Evolutionary conservation across 2,797 vertebrate species (phyloP).

Genomic region (Schizopygopsis pylzovi): DNA sequence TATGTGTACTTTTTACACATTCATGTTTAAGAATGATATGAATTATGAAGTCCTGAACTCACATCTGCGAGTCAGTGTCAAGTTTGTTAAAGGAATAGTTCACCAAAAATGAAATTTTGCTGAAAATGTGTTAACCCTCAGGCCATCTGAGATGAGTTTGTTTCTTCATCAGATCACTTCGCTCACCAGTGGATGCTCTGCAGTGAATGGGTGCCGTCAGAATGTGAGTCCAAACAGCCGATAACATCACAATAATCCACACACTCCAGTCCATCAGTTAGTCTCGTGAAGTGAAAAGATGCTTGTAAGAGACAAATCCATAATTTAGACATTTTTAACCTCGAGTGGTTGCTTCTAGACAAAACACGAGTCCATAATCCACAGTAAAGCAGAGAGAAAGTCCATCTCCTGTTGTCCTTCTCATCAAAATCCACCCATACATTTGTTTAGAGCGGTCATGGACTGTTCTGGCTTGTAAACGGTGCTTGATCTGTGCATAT

Average conservation of each 20-base stretch:
- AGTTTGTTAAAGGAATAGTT: neutral
- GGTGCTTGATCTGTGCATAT: no score
- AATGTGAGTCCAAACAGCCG: neutral
- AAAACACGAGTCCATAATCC: neutral
- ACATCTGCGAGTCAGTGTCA: neutral
- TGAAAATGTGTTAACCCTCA: neutral
- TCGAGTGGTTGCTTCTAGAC: no score
- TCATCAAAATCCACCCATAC: neutral
- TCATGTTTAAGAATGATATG: neutral
- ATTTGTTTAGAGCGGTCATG: no score
- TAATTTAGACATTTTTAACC: no score
- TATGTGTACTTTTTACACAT: neutral
- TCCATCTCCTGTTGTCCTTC: neutral
- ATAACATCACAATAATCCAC: neutral
- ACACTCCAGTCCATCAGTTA: neutral
- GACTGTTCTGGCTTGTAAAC: no score
- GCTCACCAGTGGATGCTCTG: neutral
- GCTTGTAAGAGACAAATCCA: neutral
- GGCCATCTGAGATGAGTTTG: neutral
- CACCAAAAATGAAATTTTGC: neutral
- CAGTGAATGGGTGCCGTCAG: neutral
- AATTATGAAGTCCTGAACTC: neutral
- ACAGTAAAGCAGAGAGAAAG: neutral
- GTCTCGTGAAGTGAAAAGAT: neutral
- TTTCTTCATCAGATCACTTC: neutral